Conservation (phyloP, 92 coral and sea anemone species). For the Porites rus region DNA sequence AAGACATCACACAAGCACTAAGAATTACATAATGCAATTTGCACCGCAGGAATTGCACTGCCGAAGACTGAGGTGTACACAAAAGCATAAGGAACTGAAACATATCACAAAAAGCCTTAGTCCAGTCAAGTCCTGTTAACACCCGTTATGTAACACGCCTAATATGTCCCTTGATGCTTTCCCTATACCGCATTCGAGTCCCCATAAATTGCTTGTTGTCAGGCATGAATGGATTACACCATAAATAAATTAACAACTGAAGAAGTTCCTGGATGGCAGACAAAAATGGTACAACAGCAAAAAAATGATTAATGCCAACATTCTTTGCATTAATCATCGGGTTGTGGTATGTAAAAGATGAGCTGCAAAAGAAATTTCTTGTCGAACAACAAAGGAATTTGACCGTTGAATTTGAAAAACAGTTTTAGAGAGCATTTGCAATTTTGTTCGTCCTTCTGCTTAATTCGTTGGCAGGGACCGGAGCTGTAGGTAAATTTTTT, state of each 20-base stretch:
- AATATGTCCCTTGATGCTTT: conserved; percentile 28
- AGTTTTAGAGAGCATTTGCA: conserved; percentile 21
- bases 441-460: conserved; percentile 28
- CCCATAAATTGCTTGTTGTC: conserved; percentile 3
- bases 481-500: conserved; percentile 21
- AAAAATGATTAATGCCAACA: conserved; percentile 22
- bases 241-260: background rate
- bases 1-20: background rate
- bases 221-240: background rate
- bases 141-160: background rate
- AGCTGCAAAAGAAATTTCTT: conserved; percentile 4
- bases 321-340: conserved; percentile 30
- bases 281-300: background rate
- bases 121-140: conserved; percentile 18
- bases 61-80: background rate
- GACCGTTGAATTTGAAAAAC: background rate
- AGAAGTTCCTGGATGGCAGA: conserved; percentile 25
- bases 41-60: background rate
- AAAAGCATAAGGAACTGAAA: conserved; percentile 5
- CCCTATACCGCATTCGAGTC: conserved; percentile 9
- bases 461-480: conserved; percentile 16
- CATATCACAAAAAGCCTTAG: conserved; percentile 20
- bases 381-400: conserved; percentile 9
- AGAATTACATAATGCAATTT: conserved; percentile 14
- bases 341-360: background rate